Evolutionary conservation across 64 coral and sea anemone species (phyloP), one percentile per base, ranked within the genome.

Genomic region (Montipora foliosa): DNA sequence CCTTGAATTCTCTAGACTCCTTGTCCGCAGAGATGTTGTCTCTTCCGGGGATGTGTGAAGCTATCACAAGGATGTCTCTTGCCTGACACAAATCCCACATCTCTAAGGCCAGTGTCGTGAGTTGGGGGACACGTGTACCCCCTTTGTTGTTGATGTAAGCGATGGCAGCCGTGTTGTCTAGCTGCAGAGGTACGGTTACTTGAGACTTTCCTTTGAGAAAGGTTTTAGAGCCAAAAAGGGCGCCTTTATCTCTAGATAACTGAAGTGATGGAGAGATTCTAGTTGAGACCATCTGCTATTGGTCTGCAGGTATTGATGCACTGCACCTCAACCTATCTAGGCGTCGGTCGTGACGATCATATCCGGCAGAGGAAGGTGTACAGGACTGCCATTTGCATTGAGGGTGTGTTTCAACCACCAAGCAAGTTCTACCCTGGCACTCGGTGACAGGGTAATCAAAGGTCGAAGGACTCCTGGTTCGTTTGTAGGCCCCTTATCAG

Each of bases 81-180:
- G 44, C 25, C 4, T 67, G 91, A 57, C 79, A 75, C 75, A 57
- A 76, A 2, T 75, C 22, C 91, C 91, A 93, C 13, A 87, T 7
- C 17, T 91, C 60, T 19, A 81, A 47, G 8, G 79, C 78, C 71
- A 91, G 37, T 6, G 57, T 57, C 13, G 73, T 12, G 37, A 91
- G 77, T 70, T 80, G 76, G 20, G 57, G 61, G 55, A 29, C 77
- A 71, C 53, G 55, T 81, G 78, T 83, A 19, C 89, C 89, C 67
- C 89, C 78, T 50, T 58, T 71, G 44, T 83, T 91, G 89, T 91
- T 91, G 60, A 91, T 83, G 37, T 91, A 91, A 3, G 89, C 89
- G 5, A 91, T 75, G 16, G 88, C 83, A 3, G 87, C 78, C 47
- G 87, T 89, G 75, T 91, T 91, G 77, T 91, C 89, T 45, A 91